Evolutionary conservation across 2,113 vertebrate species (phyloP).

Genomic region (Calcarius ornatus): DNA sequence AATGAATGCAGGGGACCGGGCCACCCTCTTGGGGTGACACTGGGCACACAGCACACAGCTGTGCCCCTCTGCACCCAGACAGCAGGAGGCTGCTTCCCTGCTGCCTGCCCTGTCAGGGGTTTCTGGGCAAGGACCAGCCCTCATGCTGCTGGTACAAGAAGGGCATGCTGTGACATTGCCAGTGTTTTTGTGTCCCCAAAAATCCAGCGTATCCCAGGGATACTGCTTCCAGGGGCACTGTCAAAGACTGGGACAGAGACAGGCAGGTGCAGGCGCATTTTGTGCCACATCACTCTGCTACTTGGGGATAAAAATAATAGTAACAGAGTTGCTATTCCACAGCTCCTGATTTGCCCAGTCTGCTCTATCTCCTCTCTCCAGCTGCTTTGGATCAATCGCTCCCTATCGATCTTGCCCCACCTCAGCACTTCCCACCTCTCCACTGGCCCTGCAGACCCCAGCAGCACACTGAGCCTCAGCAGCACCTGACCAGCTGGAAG

Average conservation of each 20-base stretch:
- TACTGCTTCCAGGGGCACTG: neutral
- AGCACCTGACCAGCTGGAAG: accelerated
- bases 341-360: neutral
- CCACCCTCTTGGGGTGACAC: neutral
- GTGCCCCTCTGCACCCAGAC: neutral
- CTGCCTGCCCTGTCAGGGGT: neutral
- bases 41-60: neutral
- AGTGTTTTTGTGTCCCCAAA: neutral
- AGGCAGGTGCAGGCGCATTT: neutral
- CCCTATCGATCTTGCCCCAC: neutral
- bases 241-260: accelerated
- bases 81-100: neutral
- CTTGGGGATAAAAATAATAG: neutral
- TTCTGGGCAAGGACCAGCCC: accelerated
- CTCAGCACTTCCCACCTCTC: neutral
- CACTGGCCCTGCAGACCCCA: neutral
- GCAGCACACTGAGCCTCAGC: neutral
- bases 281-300: neutral
- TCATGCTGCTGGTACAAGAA: neutral
- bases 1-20: neutral
- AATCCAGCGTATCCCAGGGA: neutral
- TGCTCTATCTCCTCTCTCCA: slow-evolving; percentile 11
- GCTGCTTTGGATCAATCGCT: neutral
- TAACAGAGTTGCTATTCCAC: neutral
- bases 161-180: accelerated